Conservation (phyloP, 2,797 vertebrate genomes). For the Carduelis carduelis region DNA sequence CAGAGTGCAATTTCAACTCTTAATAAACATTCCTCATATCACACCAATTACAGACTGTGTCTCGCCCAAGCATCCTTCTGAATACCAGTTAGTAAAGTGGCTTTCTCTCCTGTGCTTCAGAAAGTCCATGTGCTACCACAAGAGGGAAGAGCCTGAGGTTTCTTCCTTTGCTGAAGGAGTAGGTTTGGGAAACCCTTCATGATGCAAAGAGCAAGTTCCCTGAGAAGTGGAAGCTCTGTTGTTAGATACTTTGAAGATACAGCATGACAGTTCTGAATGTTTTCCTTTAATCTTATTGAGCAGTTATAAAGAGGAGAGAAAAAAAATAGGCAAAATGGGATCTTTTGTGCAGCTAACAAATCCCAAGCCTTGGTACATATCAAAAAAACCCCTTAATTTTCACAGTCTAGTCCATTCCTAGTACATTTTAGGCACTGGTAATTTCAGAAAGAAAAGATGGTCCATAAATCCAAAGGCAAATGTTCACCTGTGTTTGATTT, state of each 20-base stretch:
- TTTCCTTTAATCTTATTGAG: background rate
- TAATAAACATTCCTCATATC: background rate
- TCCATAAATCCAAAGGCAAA: background rate
- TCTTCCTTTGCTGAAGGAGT: background rate
- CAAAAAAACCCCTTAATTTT: background rate
- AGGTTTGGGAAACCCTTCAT: background rate
- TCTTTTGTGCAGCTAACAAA: background rate
- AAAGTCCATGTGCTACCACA: background rate
- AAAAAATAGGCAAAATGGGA: background rate
- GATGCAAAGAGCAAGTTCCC: background rate
- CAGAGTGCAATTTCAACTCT: background rate
- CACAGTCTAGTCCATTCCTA: background rate
- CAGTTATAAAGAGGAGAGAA: background rate
- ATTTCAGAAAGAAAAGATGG: background rate
- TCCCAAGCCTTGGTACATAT: background rate
- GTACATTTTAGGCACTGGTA: background rate
- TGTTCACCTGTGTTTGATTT: background rate
- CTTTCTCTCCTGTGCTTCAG: background rate
- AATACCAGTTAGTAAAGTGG: background rate
- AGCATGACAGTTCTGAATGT: background rate
- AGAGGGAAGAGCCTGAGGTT: background rate
- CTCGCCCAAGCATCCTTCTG: background rate
- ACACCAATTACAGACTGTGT: background rate
- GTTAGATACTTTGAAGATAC: background rate
- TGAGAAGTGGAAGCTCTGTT: background rate